A percentile compares a stretch with the other conserved stretches of the same genome.
These are phyloP conservation scores for Drosophila grimshawi DNA, from an alignment of 1,140 invertebrate genomes.

Conservation along the genomic window DNA sequence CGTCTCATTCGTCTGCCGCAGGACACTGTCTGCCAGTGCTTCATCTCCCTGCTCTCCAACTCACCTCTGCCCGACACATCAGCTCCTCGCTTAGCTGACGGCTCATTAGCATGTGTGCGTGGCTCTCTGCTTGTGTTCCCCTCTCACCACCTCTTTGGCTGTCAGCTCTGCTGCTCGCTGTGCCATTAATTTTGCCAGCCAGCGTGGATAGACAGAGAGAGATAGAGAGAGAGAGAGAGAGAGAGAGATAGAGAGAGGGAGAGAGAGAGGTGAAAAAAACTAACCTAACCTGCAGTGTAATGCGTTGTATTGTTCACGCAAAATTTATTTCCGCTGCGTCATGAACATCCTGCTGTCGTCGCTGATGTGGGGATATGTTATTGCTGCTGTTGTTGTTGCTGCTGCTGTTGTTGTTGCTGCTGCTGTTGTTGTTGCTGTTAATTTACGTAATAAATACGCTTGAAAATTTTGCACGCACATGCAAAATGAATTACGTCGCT, in stretches of 20 bases:
- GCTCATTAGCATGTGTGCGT: conserved; percentile 77
- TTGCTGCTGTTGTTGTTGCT: conserved; percentile 16
- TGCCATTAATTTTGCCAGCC: conserved; percentile 68
- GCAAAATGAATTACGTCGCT: conserved; percentile 79
- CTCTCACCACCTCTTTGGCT: conserved; percentile 23
- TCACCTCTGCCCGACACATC: neutral
- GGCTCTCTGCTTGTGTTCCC: conserved; percentile 12
- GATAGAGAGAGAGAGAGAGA: too few relatives aligned
- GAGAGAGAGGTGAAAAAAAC: conserved; percentile 24
- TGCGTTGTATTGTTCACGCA: conserved; percentile 82
- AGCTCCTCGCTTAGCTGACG: conserved; percentile 37
- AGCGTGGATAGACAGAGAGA: neutral
- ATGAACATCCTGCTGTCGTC: conserved; percentile 80
- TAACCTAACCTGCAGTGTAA: conserved; percentile 79
- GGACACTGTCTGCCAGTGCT: conserved; percentile 21
- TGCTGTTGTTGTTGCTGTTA: conserved; percentile 72
- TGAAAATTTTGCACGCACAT: conserved; percentile 82
- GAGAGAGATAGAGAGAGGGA: too few relatives aligned
- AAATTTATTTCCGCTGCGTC: conserved; percentile 82
- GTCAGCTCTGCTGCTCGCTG: conserved; percentile 55
- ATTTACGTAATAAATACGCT: conserved; percentile 83
- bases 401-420: conserved; percentile 32
- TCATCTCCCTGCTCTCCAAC: neutral
- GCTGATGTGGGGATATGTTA: conserved; percentile 41
- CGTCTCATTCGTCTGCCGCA: conserved; percentile 34